Evolutionary conservation across 1,140 invertebrate species (phyloP).

Genomic region (Bombus impatiens): DNA sequence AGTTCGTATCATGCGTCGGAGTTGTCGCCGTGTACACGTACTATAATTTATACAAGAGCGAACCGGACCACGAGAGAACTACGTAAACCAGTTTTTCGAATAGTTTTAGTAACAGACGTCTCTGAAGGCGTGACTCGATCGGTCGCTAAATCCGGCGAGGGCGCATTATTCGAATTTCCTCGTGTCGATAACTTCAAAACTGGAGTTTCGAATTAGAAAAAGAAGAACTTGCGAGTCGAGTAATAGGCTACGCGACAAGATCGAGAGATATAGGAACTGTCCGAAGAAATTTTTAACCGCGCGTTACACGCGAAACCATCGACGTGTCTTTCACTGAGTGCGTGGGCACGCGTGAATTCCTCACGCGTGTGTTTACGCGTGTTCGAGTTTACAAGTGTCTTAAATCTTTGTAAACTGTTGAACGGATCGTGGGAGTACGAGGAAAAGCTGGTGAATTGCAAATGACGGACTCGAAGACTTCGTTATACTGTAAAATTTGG

Average conservation of each 20-base stretch:
- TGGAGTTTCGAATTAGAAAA: background rate
- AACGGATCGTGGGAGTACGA: slow-evolving; percentile 40
- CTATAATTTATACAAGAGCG: slow-evolving; percentile 26
- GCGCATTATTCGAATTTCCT: slow-evolving; percentile 51
- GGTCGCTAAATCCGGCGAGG: slow-evolving; percentile 39
- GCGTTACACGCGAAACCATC: slow-evolving; percentile 2
- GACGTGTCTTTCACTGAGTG: slow-evolving; percentile 2
- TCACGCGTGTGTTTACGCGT: slow-evolving; percentile 43
- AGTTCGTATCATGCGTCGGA: background rate
- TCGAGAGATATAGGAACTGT: background rate
- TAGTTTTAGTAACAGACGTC: slow-evolving; percentile 53
- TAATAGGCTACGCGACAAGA: slow-evolving; percentile 1
- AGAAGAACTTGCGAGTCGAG: background rate
- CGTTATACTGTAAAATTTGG: background rate
- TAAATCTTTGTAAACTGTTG: slow-evolving; percentile 49
- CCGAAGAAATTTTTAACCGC: background rate
- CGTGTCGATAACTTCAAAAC: background rate
- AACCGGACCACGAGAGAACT: slow-evolving; percentile 23
- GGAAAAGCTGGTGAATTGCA: slow-evolving; percentile 12
- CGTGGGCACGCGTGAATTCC: slow-evolving; percentile 36
- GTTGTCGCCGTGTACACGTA: background rate
- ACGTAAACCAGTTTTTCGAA: slow-evolving; percentile 64
- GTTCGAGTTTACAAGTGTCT: slow-evolving; percentile 31
- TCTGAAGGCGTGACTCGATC: slow-evolving; percentile 39
- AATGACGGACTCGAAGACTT: background rate